Conservation (phyloP, 2,797 vertebrate species). For the Zenarchopterus dispar region DNA sequence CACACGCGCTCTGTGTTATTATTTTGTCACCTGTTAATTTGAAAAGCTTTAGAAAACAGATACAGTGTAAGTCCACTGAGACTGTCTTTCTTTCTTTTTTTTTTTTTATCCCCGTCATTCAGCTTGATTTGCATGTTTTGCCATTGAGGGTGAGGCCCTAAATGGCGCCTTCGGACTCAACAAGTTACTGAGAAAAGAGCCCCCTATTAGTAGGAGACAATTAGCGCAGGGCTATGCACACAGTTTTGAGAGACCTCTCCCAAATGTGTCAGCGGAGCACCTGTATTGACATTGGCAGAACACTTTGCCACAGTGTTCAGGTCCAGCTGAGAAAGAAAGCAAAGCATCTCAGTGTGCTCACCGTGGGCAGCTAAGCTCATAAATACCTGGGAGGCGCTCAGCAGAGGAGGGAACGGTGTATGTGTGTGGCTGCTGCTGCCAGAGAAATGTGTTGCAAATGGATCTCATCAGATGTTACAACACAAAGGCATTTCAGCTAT, state of each 20-base stretch:
- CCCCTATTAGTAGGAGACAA: conserved; percentile 65
- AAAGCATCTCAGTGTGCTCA: conserved; percentile 29
- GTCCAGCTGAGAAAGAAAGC: conserved; percentile 64
- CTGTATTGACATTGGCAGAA: conserved; percentile 78
- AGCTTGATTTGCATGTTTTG: conserved; percentile 46
- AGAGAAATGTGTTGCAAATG: conserved; percentile 8
- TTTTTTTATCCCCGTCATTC: conserved; percentile 35
- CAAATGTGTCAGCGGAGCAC: conserved; percentile 60
- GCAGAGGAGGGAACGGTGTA: conserved; percentile 1
- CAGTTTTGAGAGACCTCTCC: conserved; percentile 61
- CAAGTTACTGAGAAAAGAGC: conserved; percentile 59
- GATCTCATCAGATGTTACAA: conserved; percentile 9
- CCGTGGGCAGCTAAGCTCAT: conserved; percentile 18
- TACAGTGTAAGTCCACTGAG: conserved; percentile 4
- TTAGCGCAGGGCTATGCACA: conserved; percentile 67
- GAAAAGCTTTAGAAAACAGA: conserved; percentile 15
- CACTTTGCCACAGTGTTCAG: conserved; percentile 48
- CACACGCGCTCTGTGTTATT: background rate
- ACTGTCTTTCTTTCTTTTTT: background rate
- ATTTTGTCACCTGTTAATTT: background rate
- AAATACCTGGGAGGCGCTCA: conserved; percentile 58
- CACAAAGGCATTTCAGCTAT: conserved; percentile 9
- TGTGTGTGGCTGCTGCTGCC: background rate
- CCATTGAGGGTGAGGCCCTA: conserved; percentile 46
- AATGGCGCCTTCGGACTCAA: conserved; percentile 55